Percentiles rank a stretch among this genome's conserved stretches.
phyloP scores from a whole-genome alignment of 2,797 vertebrate genomes.

The Enteromius radiatus region DNA sequence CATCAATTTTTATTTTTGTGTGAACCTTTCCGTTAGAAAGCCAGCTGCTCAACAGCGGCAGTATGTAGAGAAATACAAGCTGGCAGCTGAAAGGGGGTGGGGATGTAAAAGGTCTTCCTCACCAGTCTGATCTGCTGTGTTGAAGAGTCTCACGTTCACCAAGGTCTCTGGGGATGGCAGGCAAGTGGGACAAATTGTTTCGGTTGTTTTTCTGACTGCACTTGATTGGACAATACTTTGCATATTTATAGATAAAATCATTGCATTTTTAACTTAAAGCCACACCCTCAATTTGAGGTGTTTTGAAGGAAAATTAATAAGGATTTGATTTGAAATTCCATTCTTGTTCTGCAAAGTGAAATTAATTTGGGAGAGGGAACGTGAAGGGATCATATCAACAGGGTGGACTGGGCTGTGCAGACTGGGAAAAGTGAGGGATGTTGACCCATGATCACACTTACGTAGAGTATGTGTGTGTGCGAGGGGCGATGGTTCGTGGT shows the following conservation, averaged over 20 bases:
- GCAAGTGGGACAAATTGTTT: conserved; percentile 77
- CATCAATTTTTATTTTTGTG: background rate
- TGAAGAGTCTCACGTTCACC: conserved; percentile 82
- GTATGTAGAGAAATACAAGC: conserved; percentile 4
- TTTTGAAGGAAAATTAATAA: background rate
- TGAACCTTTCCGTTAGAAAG: background rate
- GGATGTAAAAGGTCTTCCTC: conserved; percentile 71
- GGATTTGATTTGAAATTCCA: background rate
- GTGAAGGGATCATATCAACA: conserved; percentile 15
- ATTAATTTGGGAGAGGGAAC: background rate
- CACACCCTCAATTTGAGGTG: background rate
- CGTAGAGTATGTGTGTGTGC: conserved; percentile 89
- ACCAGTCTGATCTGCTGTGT: conserved; percentile 80
- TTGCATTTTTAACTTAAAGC: background rate
- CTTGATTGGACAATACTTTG: conserved; percentile 61
- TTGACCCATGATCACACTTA: conserved; percentile 68
- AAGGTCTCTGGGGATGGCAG: conserved; percentile 82
- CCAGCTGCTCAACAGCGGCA: background rate
- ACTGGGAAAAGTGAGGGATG: background rate
- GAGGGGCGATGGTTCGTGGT: conserved; percentile 86
- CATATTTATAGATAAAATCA: conserved; percentile 30
- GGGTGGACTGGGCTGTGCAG: conserved; percentile 34
- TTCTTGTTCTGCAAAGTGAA: background rate
- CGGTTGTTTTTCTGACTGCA: conserved; percentile 23
- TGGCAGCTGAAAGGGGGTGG: conserved; percentile 47